Conservation (phyloP, 2,888 invertebrate genomes). For the Phengaris alcon region DNA sequence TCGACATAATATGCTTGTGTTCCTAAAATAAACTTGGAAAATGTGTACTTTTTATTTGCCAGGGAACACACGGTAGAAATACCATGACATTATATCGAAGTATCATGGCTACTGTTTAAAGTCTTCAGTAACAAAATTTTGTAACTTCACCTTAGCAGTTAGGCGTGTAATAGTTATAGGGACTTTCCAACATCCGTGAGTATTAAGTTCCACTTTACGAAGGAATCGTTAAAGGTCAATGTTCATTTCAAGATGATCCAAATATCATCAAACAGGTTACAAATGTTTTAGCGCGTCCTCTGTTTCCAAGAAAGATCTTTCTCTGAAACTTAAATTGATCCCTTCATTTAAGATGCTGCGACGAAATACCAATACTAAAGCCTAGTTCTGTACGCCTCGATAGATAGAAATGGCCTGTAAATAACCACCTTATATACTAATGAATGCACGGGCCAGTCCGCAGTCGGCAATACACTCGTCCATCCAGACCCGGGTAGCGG, state of each 20-base stretch:
- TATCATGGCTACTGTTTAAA: not conserved
- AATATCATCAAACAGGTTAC: not conserved
- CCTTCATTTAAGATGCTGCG: no score
- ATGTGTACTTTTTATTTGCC: no score
- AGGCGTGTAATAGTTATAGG: not conserved
- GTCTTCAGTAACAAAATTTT: not conserved
- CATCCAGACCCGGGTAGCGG: slow-evolving; percentile 45
- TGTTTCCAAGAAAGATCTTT: no score
- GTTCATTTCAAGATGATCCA: not conserved
- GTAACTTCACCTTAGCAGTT: not conserved
- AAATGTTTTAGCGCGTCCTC: not conserved
- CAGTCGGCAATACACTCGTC: not conserved
- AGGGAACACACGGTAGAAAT: no score
- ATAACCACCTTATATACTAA: no score
- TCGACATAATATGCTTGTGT: no score
- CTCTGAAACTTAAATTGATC: not conserved
- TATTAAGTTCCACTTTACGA: not conserved
- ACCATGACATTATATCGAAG: no score
- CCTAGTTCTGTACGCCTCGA: not conserved
- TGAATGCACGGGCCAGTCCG: no score
- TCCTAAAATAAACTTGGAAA: no score
- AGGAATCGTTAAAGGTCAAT: slow-evolving; percentile 3
- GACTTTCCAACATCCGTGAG: not conserved
- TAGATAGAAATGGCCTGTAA: not conserved
- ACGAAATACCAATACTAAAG: no score